phyloP scores from a whole-genome alignment of 2,888 invertebrate species.

The Leptopilina myrica region DNA sequence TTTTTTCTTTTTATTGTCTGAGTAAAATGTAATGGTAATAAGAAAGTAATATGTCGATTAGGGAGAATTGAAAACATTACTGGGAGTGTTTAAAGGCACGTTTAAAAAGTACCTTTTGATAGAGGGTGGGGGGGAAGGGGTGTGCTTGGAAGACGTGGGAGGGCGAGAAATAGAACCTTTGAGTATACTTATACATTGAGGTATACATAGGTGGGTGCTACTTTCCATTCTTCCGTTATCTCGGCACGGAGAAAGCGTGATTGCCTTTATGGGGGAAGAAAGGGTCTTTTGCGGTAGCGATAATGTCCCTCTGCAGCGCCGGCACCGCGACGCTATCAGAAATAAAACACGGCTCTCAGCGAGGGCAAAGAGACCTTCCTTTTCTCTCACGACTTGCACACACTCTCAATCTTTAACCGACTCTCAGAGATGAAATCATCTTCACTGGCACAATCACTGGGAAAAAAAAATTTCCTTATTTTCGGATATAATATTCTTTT shows the following conservation, averaged over 20 bases:
- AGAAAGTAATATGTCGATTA: constrained; percentile 37
- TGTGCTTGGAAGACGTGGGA: constrained; percentile 45
- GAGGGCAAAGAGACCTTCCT: constrained; percentile 55
- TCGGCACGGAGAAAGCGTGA: constrained; percentile 75
- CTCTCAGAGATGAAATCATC: constrained; percentile 48
- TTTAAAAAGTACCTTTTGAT: constrained; percentile 16
- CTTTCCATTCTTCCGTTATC: constrained; percentile 74
- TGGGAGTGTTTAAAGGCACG: constrained; percentile 36
- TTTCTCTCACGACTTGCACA: constrained; percentile 53
- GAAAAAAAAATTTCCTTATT: background rate
- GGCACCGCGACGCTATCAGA: constrained; percentile 72
- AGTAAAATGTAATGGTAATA: constrained; percentile 13
- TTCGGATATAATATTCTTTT: background rate
- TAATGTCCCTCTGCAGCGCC: constrained; percentile 72
- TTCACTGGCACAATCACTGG: background rate
- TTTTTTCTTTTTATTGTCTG: background rate
- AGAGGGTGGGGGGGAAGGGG: no score
- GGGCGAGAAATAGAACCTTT: constrained; percentile 64
- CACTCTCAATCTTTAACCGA: constrained; percentile 56
- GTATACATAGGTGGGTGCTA: constrained; percentile 76
- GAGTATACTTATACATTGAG: constrained; percentile 62
- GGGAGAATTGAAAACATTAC: constrained; percentile 36
- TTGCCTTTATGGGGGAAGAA: constrained; percentile 77
- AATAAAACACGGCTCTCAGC: constrained; percentile 69
- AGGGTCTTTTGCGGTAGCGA: constrained; percentile 76